Percentiles rank a stretch among this genome's conserved stretches.
Evolutionary conservation across 2,888 invertebrate genomes (phyloP).

Genomic region (Ochropleura plecta): DNA sequence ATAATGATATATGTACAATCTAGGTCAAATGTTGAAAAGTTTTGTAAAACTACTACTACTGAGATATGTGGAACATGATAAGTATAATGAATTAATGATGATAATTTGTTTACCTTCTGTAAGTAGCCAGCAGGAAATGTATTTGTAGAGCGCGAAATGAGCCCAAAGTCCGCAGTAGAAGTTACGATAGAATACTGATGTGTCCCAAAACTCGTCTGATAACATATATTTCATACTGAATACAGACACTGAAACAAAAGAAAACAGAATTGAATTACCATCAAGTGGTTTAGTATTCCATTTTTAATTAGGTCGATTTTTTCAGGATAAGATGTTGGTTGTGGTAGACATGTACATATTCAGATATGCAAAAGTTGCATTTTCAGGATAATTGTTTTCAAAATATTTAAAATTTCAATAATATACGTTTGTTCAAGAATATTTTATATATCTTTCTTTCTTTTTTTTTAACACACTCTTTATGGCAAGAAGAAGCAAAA

Average conservation of each 20-base stretch:
- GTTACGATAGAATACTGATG: constrained; percentile 91
- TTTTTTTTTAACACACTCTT: neutral
- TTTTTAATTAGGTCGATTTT: neutral
- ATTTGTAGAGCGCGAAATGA: constrained; percentile 96
- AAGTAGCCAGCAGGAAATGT: constrained; percentile 98
- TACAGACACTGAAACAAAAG: constrained; percentile 84
- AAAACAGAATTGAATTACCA: constrained; percentile 17
- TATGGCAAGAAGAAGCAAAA: neutral
- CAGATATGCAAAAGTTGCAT: neutral
- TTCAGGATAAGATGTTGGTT: neutral
- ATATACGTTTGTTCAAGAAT: too few relatives aligned
- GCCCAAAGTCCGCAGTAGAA: constrained; percentile 95
- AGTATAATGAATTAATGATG: constrained; percentile 34
- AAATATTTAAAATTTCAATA: too few relatives aligned
- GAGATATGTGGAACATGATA: constrained; percentile 46
- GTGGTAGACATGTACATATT: neutral
- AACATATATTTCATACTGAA: constrained; percentile 94
- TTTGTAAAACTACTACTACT: constrained; percentile 15
- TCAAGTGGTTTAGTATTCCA: neutral
- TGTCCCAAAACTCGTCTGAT: constrained; percentile 90
- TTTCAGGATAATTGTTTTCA: neutral
- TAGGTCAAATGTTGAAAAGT: constrained; percentile 31
- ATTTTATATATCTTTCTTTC: too few relatives aligned
- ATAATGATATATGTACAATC: constrained; percentile 15
- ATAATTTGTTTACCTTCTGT: constrained; percentile 92